Conservation (phyloP, 2,797 vertebrate genomes). For the Martes flavigula region DNA sequence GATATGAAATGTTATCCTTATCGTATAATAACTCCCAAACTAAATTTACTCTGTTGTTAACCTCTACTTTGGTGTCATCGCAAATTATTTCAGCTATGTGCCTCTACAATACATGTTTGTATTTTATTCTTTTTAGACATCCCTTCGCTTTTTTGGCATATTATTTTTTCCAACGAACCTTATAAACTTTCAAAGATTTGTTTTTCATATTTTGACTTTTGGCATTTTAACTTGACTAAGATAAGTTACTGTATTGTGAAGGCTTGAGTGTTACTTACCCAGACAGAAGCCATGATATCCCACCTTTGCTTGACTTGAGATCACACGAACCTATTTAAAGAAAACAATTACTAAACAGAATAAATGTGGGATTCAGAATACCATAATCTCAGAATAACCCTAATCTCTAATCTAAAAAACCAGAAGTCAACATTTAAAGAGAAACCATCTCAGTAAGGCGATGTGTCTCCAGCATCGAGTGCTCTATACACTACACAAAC, state of each 20-base stretch:
- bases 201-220: not conserved
- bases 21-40: not conserved
- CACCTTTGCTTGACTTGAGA: not conserved
- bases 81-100: constrained; percentile 16
- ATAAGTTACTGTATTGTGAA: not conserved
- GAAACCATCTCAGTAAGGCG: not conserved
- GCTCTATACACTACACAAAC: not conserved
- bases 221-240: not conserved
- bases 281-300: constrained; percentile 73
- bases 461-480: not conserved
- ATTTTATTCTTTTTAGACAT: constrained; percentile 33
- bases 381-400: not conserved
- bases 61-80: not conserved
- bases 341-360: not conserved
- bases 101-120: not conserved
- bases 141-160: not conserved
- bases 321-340: constrained; percentile 49
- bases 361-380: not conserved
- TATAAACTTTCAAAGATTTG: not conserved
- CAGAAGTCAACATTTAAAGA: not conserved
- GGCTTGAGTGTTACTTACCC: constrained; percentile 73
- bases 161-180: not conserved
- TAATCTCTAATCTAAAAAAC: constrained; percentile 22
- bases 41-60: not conserved
- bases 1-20: not conserved